Conservation (phyloP, 92 coral and sea anemone species). For the Umimayanthus kanabou region DNA sequence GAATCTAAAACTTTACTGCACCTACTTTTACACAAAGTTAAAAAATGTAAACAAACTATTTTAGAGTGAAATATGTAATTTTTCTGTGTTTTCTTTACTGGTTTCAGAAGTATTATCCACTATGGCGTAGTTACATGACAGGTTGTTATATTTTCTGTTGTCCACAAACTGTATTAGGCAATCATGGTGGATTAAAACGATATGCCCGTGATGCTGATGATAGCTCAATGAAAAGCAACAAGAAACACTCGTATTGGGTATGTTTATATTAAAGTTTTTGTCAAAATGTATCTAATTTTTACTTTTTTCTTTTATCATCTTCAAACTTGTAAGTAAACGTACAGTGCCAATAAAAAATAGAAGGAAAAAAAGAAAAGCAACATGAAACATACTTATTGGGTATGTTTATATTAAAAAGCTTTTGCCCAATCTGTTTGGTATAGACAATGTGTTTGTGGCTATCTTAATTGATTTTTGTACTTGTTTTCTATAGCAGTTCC, state of each 20-base stretch:
- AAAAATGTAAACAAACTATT: too few relatives aligned
- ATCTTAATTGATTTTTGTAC: not conserved
- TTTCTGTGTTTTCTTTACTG: not conserved
- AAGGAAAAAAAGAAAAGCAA: not conserved
- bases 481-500: too few relatives aligned
- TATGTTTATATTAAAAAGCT: not conserved
- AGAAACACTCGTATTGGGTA: constrained; percentile 1
- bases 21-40: too few relatives aligned
- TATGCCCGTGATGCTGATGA: not conserved
- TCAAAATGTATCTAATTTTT: too few relatives aligned
- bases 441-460: not conserved
- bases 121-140: too few relatives aligned
- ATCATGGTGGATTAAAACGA: not conserved
- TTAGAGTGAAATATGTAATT: not conserved
- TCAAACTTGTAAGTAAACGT: too few relatives aligned
- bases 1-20: too few relatives aligned
- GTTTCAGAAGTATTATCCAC: not conserved
- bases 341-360: too few relatives aligned
- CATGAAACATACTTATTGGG: not conserved
- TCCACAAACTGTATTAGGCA: not conserved
- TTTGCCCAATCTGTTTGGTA: too few relatives aligned
- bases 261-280: not conserved
- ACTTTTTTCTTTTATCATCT: too few relatives aligned
- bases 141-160: not conserved
- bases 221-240: not conserved